phyloP scores from a whole-genome alignment of 2,797 vertebrate genomes.

The Apogon talboti region DNA sequence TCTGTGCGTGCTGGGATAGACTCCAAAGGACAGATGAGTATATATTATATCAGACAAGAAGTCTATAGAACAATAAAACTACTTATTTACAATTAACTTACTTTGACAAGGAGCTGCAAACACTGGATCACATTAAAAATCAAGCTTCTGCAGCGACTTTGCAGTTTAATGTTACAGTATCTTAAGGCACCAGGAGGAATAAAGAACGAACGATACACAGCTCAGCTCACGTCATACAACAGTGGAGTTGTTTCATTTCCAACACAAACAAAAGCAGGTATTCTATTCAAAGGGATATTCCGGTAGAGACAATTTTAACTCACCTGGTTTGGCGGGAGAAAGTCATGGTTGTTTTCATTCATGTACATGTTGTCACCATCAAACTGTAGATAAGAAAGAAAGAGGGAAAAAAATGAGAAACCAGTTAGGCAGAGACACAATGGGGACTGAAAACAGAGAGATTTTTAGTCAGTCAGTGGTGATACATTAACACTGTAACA shows the following conservation, averaged over 20 bases:
- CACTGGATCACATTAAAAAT: too few species aligned
- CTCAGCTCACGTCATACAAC: constrained; percentile 21
- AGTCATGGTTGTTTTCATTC: constrained; percentile 98
- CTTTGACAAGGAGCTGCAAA: too few species aligned
- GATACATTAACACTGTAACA: constrained; percentile 56
- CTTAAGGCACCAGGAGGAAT: too few species aligned
- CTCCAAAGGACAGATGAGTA: neutral
- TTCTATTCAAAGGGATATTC: constrained; percentile 8
- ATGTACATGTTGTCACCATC: constrained; percentile 99
- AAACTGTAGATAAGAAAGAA: constrained; percentile 87
- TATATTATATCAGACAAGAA: too few species aligned
- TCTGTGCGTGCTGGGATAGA: constrained; percentile 3
- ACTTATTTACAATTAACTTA: neutral
- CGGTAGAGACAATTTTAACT: constrained; percentile 84
- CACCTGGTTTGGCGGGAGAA: constrained; percentile 96
- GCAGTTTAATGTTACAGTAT: too few species aligned
- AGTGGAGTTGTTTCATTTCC: constrained; percentile 36
- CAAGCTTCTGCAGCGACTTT: too few species aligned
- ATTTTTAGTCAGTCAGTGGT: constrained; percentile 56
- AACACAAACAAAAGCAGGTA: constrained; percentile 13
- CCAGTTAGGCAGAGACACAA: constrained; percentile 42
- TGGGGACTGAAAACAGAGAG: constrained; percentile 39
- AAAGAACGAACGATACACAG: too few species aligned
- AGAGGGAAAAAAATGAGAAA: constrained; percentile 67
- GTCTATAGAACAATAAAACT: neutral